Base-by-base conservation (phyloP, 1,140 invertebrate species). In the Drosophila hydei region DNA sequence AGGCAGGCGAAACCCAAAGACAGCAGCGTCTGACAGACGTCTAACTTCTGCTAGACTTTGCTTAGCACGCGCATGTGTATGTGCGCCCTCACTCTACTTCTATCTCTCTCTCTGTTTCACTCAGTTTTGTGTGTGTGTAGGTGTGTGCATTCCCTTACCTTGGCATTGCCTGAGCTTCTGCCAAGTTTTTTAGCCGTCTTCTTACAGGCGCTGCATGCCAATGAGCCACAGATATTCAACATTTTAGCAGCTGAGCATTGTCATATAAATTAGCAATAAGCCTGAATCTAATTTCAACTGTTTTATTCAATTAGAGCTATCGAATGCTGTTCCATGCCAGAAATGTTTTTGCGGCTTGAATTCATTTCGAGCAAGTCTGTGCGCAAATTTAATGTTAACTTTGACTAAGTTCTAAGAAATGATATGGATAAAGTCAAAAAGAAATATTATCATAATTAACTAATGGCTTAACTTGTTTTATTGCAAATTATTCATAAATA, bases 1-100 rank as follows among this genome's bases (percentile, higher is more conserved):
- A 65, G 74, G 70, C 81, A 87, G 74, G 70, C 81, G 62, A 38
- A 52, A 11, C 30, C 30, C 27, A 30, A 30, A 30, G 11, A 33
- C 30, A 11, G 33, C 38, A 47, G 62, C 36, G 77, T 77, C 80
- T 81, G 55, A 71, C 64, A 75, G 77, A 77, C 79, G 64, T 84
- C 80, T 80, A 87, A 87, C 77, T 80, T 77, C 45, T 40, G 21
- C 73, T 68, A 87, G 81, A 84, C 81, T 85, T 84, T 79, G 61
- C 76, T 75, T 64, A 70, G 61, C 33, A 27, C 12, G 33, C 5
- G 58, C 43, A 48, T 74, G 45, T 43, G 9, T 25, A 21, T 54
- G 42, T 33, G 51, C 9, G 7, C 3, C 4, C 25, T 27, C 25
- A 6, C 27, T 30, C 27, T 30, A 6, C 27, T 11, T 2, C 30